Percentiles rank a stretch among this genome's conserved stretches.
Evolutionary conservation across 2,113 vertebrate species (phyloP).

Genomic region (Eolophus roseicapilla): DNA sequence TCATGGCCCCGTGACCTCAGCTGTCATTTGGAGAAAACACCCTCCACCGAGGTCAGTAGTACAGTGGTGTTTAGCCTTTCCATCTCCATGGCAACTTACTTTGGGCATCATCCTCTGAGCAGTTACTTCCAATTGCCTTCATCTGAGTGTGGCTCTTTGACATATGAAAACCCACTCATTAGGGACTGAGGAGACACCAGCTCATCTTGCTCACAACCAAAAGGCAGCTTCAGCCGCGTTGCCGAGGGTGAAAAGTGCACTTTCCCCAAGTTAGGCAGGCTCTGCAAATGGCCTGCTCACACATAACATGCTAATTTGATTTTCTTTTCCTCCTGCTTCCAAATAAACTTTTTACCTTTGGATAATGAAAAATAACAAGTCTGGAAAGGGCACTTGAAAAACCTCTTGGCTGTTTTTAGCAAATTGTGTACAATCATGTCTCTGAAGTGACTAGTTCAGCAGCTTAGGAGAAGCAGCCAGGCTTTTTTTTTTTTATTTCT

Average conservation of each 20-base stretch:
- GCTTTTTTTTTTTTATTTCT: too few relatives aligned
- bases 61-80: constrained; percentile 58
- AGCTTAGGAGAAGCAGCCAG: not conserved
- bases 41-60: constrained; percentile 25
- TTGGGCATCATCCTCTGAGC: constrained; percentile 57
- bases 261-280: not conserved
- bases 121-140: constrained; percentile 59
- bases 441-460: not conserved
- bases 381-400: not conserved
- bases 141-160: constrained; percentile 60
- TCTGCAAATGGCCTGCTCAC: not conserved
- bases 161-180: constrained; percentile 39
- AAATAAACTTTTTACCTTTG: not conserved
- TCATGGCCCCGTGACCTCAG: constrained; percentile 15
- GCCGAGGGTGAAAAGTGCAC: not conserved
- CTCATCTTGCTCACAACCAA: not conserved
- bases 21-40: constrained; percentile 64
- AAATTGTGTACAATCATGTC: not conserved
- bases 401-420: not conserved
- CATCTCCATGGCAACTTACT: constrained; percentile 74
- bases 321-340: not conserved
- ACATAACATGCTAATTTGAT: not conserved
- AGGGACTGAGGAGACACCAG: not conserved
- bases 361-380: not conserved
- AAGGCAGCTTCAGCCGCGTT: not conserved